Percentiles rank a stretch among this genome's conserved stretches.
Conservation (phyloP, 2,113 vertebrate species). For the Ia io region DNA sequence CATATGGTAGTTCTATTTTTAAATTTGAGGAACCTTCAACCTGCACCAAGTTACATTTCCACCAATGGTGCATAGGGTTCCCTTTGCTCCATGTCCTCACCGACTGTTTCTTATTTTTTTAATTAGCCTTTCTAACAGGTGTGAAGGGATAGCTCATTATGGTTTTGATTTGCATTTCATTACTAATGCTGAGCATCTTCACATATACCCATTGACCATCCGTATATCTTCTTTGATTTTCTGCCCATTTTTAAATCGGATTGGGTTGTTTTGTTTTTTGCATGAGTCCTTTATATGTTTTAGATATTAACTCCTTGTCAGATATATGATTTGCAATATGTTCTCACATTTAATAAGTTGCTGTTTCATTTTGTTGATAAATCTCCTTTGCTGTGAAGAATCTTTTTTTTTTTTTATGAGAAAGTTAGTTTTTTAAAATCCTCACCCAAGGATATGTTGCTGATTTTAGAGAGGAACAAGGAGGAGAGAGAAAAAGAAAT, state of each 20-base stretch:
- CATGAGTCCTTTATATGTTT: background rate
- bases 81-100: background rate
- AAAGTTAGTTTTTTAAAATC: background rate
- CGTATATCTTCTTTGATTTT: background rate
- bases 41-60: background rate
- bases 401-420: background rate
- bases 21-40: background rate
- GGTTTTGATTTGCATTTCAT: background rate
- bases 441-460: no score
- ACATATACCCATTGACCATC: background rate
- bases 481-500: no score
- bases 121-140: background rate
- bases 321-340: background rate
- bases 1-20: background rate
- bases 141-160: background rate
- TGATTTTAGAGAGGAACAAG: no score
- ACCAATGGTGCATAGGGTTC: background rate
- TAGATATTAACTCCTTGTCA: background rate
- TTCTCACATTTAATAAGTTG: background rate
- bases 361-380: background rate
- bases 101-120: background rate
- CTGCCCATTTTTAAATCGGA: background rate
- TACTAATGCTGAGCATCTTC: background rate
- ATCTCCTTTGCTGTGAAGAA: background rate
- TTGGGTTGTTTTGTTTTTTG: background rate